Percentiles rank a stretch among this genome's conserved stretches.
Evolutionary conservation across 2,888 invertebrate genomes (phyloP).

Genomic region (Drosophila kuntzei): DNA sequence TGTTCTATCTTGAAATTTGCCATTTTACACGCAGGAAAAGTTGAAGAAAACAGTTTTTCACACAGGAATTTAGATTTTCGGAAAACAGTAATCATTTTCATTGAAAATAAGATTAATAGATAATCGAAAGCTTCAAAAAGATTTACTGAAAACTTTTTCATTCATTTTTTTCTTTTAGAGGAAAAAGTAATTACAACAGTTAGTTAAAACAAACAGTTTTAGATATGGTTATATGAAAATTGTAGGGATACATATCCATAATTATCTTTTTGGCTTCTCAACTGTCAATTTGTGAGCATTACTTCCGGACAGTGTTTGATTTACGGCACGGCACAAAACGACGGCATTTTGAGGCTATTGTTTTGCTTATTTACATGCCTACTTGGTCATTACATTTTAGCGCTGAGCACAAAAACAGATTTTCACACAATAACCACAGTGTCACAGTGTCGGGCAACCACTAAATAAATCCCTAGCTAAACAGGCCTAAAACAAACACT

Average conservation of each 20-base stretch:
- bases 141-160: too few species aligned
- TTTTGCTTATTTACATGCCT: slow-evolving; percentile 65
- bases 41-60: too few species aligned
- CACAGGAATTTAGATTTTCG: not conserved
- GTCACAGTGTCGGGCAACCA: slow-evolving; percentile 17
- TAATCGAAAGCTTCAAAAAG: too few species aligned
- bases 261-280: slow-evolving; percentile 3
- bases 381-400: slow-evolving; percentile 65
- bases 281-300: slow-evolving; percentile 25
- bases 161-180: too few species aligned
- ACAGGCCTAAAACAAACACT: slow-evolving; percentile 62
- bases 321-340: slow-evolving; percentile 31
- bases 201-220: not conserved
- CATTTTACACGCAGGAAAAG: too few species aligned
- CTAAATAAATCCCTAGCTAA: slow-evolving; percentile 61
- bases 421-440: slow-evolving; percentile 68
- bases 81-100: too few species aligned
- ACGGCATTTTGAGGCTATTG: slow-evolving; percentile 39
- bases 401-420: slow-evolving; percentile 66
- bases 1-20: too few species aligned
- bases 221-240: not conserved
- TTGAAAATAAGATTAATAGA: too few species aligned
- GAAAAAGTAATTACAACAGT: not conserved
- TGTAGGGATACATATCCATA: not conserved
- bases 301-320: slow-evolving; percentile 58